A percentile compares a stretch with the other conserved stretches of the same genome.
phyloP scores from a whole-genome alignment of 2,888 invertebrate genomes.

The Barypeithes pellucidus region DNA sequence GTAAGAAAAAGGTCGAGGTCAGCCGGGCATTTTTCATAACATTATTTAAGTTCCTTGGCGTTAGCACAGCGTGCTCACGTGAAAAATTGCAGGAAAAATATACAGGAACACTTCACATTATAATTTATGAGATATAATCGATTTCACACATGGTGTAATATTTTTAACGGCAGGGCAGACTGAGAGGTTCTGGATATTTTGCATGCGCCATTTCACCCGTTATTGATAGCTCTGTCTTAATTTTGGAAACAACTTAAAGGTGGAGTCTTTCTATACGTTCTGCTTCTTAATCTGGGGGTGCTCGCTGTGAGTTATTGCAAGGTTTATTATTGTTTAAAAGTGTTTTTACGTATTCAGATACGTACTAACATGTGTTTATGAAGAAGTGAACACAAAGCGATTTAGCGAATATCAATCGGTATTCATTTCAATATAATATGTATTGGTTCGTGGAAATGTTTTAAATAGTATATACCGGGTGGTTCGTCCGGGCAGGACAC shows the following conservation, averaged over 20 bases:
- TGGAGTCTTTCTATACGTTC: constrained; percentile 21
- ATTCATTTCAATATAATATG: too few species aligned
- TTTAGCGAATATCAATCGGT: too few species aligned
- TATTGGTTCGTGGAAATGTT: too few species aligned
- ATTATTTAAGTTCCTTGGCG: constrained; percentile 44
- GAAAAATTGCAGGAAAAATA: constrained; percentile 43
- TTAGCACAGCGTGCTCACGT: constrained; percentile 43
- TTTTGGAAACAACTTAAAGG: constrained; percentile 43
- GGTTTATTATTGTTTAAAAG: constrained; percentile 15
- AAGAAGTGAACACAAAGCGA: background rate
- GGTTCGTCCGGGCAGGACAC: too few species aligned
- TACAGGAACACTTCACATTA: constrained; percentile 46
- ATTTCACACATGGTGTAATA: constrained; percentile 51
- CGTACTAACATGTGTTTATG: background rate
- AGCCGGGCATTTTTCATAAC: constrained; percentile 46
- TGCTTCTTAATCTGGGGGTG: background rate
- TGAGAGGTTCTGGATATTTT: constrained; percentile 44
- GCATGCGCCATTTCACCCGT: constrained; percentile 53
- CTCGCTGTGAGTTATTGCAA: constrained; percentile 12
- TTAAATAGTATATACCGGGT: too few species aligned
- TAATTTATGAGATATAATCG: constrained; percentile 53
- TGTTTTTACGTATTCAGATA: background rate
- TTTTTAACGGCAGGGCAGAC: constrained; percentile 25
- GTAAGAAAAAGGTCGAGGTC: constrained; percentile 46
- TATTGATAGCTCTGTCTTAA: constrained; percentile 52